Conservation (phyloP, 2,113 vertebrate genomes). For the Himantopus leucocephalus region DNA sequence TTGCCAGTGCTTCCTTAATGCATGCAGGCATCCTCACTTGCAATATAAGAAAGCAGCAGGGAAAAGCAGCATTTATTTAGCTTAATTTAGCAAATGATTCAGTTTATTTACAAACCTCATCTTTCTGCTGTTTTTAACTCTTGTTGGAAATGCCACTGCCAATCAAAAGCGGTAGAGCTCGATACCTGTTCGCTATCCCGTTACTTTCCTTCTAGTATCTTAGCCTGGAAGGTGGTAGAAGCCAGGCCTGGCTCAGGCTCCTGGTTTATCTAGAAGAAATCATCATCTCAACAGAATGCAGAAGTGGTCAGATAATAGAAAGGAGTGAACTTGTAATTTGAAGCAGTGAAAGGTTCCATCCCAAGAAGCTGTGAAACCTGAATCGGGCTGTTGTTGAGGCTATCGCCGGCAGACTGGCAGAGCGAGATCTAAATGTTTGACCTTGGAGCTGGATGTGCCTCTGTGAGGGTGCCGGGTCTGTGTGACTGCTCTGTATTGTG, state of each 20-base stretch:
- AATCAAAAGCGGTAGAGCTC: background rate
- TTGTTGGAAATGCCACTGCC: background rate
- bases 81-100: constrained; percentile 48
- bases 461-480: rapidly evolving
- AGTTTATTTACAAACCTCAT: constrained; percentile 19
- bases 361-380: background rate
- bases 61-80: constrained; percentile 47
- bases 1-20: constrained; percentile 9
- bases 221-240: background rate
- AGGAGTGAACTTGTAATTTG: background rate
- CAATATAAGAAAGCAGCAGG: background rate
- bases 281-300: background rate
- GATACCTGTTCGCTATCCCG: rapidly evolving
- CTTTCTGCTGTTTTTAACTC: constrained; percentile 15
- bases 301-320: background rate
- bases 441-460: background rate
- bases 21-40: background rate
- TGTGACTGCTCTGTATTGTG: background rate
- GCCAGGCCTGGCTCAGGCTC: background rate
- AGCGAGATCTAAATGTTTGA: background rate
- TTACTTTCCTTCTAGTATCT: background rate
- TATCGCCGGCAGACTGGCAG: background rate
- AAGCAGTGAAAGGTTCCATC: background rate
- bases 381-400: background rate
- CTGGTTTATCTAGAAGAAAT: background rate